Percentiles rank a stretch among this genome's conserved stretches.
phyloP scores from a whole-genome alignment of 2,113 vertebrate genomes.

The Mustelus asterias region DNA sequence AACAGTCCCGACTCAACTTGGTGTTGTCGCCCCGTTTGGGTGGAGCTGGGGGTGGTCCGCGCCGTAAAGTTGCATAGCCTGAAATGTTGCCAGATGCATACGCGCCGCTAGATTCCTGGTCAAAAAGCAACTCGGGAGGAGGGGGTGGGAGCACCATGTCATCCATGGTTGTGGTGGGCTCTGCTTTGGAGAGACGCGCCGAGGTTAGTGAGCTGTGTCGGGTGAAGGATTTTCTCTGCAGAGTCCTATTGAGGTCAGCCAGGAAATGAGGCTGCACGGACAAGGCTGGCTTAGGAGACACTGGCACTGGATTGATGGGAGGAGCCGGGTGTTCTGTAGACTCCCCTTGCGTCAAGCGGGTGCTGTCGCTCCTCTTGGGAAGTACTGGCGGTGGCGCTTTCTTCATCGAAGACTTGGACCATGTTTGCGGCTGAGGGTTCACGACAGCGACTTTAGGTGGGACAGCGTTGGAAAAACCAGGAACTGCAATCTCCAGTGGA shows the following conservation, averaged over 20 bases:
- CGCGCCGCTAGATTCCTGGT: conserved; percentile 63
- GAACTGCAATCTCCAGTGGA: conserved; percentile 54
- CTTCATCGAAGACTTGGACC: conserved; percentile 74
- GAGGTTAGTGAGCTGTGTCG: conserved; percentile 82
- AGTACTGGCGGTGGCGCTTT: conserved; percentile 78
- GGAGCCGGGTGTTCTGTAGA: conserved; percentile 51
- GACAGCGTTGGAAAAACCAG: conserved; percentile 57
- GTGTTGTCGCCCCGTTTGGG: conserved; percentile 90
- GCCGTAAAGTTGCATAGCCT: conserved; percentile 89
- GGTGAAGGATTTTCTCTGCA: conserved; percentile 88
- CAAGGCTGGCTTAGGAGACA: conserved; percentile 80
- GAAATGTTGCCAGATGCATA: conserved; percentile 79
- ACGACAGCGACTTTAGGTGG: conserved; percentile 82
- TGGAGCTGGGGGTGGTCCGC: conserved; percentile 83
- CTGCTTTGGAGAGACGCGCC: conserved; percentile 60
- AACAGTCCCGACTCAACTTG: conserved; percentile 92
- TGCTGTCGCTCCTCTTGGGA: conserved; percentile 73
- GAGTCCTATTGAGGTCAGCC: conserved; percentile 87
- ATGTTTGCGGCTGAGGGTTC: conserved; percentile 80
- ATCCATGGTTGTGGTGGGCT: conserved; percentile 84
- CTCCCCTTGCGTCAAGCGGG: conserved; percentile 61
- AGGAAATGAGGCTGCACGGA: conserved; percentile 85
- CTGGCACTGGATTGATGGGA: conserved; percentile 61
- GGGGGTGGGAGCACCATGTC: conserved; percentile 89
- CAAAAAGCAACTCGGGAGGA: conserved; percentile 79